Percentiles rank a stretch among this genome's conserved stretches.
Evolutionary conservation across 1,140 invertebrate genomes (phyloP).

Genomic region (Drosophila bocki): DNA sequence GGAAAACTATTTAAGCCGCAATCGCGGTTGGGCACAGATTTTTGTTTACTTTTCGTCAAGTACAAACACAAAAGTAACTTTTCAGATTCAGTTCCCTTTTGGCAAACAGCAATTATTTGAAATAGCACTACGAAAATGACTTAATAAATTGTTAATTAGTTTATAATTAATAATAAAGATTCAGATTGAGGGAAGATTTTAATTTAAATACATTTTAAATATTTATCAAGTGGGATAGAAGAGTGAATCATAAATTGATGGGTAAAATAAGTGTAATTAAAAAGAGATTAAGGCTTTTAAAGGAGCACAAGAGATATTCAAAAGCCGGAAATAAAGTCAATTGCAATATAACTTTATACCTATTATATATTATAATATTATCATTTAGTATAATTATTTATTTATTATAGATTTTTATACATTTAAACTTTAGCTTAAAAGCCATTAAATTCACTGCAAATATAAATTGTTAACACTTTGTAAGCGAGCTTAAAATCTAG

Average conservation of each 20-base stretch:
- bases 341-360: too few relatives aligned
- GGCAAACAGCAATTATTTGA: neutral
- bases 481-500: too few relatives aligned
- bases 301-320: too few relatives aligned
- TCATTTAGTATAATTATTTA: too few relatives aligned
- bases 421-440: neutral
- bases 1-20: slow-evolving; percentile 47
- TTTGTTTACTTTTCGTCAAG: slow-evolving; percentile 23
- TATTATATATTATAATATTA: too few relatives aligned
- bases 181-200: neutral
- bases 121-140: neutral
- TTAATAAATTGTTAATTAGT: neutral
- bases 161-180: too few relatives aligned
- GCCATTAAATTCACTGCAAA: neutral
- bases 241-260: neutral
- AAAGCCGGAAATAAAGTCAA: too few relatives aligned
- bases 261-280: neutral
- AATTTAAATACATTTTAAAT: neutral
- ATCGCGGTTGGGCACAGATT: slow-evolving; percentile 33
- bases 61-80: neutral
- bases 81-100: neutral
- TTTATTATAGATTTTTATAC: neutral
- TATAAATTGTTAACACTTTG: neutral
- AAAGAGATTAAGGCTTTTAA: neutral
- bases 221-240: neutral